Evolutionary conservation across 2,113 vertebrate species (phyloP).

Genomic region (Embiotoca jacksoni): DNA sequence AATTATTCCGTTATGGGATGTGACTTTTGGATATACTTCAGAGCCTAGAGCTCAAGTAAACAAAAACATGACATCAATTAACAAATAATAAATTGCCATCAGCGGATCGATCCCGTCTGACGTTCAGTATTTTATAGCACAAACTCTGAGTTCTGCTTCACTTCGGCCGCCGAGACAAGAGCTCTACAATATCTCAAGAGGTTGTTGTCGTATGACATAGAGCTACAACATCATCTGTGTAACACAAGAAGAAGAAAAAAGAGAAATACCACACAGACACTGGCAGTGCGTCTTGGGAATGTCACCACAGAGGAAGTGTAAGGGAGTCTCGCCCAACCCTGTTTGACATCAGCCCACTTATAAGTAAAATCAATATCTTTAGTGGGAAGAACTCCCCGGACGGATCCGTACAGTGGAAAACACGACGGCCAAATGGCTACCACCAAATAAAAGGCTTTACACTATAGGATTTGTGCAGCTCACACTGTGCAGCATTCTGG

Average conservation of each 20-base stretch:
- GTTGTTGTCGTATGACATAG: too few relatives aligned
- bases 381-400: conserved; percentile 26
- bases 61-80: too few relatives aligned
- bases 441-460: conserved; percentile 8
- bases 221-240: conserved; percentile 2
- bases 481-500: background rate
- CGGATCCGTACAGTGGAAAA: conserved; percentile 2
- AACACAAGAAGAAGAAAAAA: background rate
- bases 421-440: conserved; percentile 29
- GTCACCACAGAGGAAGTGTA: conserved; percentile 28
- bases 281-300: background rate
- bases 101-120: too few relatives aligned
- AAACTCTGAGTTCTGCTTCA: background rate
- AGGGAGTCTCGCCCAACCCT: background rate
- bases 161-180: too few relatives aligned
- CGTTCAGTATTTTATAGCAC: too few relatives aligned
- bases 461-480: background rate
- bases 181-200: too few relatives aligned
- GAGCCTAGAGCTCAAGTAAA: too few relatives aligned
- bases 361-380: conserved; percentile 40
- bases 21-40: too few relatives aligned
- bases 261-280: background rate
- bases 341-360: conserved; percentile 21
- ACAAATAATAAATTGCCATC: too few relatives aligned
- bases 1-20: background rate